Percentiles rank a stretch among this genome's conserved stretches.
These are phyloP conservation scores for Vultur gryphus DNA, from an alignment of 2,797 vertebrate genomes.

Conservation along the genomic window DNA sequence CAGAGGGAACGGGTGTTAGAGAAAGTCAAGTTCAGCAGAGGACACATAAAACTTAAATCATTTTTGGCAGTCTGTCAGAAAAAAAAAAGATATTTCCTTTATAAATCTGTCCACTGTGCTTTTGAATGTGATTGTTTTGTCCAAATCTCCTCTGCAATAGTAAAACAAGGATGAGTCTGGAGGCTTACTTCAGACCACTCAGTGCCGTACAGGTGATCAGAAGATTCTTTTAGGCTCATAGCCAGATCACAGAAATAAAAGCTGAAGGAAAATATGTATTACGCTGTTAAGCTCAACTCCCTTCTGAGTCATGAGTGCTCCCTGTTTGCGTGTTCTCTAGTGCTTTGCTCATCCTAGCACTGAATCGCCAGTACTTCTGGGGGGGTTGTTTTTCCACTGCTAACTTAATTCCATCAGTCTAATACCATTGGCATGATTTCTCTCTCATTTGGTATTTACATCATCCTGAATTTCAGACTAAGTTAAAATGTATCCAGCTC, in stretches of 20 bases:
- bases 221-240: not conserved
- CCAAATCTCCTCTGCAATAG: not conserved
- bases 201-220: not conserved
- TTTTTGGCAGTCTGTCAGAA: not conserved
- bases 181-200: not conserved
- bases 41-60: not conserved
- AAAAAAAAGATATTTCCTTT: not conserved
- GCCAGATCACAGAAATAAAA: not conserved
- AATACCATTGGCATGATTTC: not conserved
- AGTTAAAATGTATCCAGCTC: not conserved
- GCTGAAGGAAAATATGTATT: not conserved
- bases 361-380: not conserved
- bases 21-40: not conserved
- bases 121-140: not conserved
- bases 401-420: not conserved
- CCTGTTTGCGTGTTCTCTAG: not conserved
- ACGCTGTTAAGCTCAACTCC: not conserved
- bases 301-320: not conserved
- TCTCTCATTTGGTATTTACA: not conserved
- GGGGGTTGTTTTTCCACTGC: not conserved
- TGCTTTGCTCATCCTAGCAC: not conserved
- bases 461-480: conserved; percentile 1
- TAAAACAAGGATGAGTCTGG: not conserved
- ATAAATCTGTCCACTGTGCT: not conserved
- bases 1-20: not conserved